A percentile compares a stretch with the other conserved stretches of the same genome.
Evolutionary conservation across 1,140 invertebrate genomes (phyloP).

Genomic region (Nephila pilipes): DNA sequence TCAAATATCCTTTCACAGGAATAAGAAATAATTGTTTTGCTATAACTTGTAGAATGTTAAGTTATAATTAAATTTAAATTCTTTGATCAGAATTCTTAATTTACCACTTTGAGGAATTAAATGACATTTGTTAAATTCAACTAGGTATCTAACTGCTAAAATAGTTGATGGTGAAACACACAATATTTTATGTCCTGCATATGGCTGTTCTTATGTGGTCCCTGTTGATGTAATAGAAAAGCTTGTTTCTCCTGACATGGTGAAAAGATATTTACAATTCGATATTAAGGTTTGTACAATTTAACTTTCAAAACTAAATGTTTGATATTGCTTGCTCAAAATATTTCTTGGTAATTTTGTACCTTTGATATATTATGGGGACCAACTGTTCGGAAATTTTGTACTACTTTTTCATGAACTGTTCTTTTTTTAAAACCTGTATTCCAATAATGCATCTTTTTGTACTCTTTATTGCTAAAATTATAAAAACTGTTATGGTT

Average conservation of each 20-base stretch:
- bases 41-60: neutral
- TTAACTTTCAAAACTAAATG: neutral
- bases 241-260: constrained; percentile 86
- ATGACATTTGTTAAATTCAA: neutral
- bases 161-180: constrained; percentile 87
- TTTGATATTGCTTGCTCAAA: neutral
- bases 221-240: constrained; percentile 87
- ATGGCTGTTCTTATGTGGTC: constrained; percentile 85
- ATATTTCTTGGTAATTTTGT: neutral
- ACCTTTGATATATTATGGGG: neutral
- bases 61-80: neutral
- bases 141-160: constrained; percentile 86
- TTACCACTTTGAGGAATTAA: neutral
- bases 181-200: constrained; percentile 87
- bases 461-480: no score
- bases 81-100: no score
- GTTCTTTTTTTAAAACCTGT: no score
- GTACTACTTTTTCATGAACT: no score
- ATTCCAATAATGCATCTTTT: no score
- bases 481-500: no score
- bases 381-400: neutral
- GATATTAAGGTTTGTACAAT: constrained; percentile 86
- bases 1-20: no score
- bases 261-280: constrained; percentile 87
- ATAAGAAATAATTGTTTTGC: neutral